Evolutionary conservation across 2,888 invertebrate genomes (phyloP), one percentile per base, ranked within the genome.

Genomic region (Eutolmus rufibarbis): DNA sequence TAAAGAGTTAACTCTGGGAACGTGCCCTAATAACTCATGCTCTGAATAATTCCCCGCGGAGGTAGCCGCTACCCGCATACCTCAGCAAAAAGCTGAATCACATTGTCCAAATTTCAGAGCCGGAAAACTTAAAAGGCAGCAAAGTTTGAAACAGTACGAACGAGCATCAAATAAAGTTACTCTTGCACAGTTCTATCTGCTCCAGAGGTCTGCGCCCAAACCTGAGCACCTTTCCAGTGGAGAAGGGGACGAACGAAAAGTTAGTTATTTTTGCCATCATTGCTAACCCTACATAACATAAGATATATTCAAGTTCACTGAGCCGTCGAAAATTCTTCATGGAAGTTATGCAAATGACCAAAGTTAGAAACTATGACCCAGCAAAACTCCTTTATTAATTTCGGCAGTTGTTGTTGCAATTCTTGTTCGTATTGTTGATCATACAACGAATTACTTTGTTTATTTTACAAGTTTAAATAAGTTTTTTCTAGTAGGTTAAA

Each of bases 281-380:
- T 66, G 66, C 28, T 66, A 66, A 3, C 2, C 23, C 5, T 66
- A 28, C 66, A 66, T 66, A n/a, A 66, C 23, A 23, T 12, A 66
- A 66, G 23, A 66, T n/a, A 51, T 28, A 66, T 66, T 66, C 23
- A 23, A 9, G 28, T 66, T 66, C 23, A 66, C 66, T 28, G 66
- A 66, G 66, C 23, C 28, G 46, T 9, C 19, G 31, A 51, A 40
- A 51, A 51, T 51, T 51, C 51, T 51, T 28, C 31, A 79, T 23
- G n/a, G 31, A 79, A 79, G 14, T 79, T 31, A 51, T 79, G 40
- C 51, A 79, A 79, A 51, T 78, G 78, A 23, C 79, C 46, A 79
- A 79, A 79, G 51, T 79, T 79, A 31, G 46, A 28, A 66, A 66
- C 19, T 66, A 66, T 56, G 19, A 19, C 23, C 51, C 5, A 51